Evolutionary conservation across 92 coral and sea anemone genomes (phyloP).

Genomic region (Zoanthus solanderi): DNA sequence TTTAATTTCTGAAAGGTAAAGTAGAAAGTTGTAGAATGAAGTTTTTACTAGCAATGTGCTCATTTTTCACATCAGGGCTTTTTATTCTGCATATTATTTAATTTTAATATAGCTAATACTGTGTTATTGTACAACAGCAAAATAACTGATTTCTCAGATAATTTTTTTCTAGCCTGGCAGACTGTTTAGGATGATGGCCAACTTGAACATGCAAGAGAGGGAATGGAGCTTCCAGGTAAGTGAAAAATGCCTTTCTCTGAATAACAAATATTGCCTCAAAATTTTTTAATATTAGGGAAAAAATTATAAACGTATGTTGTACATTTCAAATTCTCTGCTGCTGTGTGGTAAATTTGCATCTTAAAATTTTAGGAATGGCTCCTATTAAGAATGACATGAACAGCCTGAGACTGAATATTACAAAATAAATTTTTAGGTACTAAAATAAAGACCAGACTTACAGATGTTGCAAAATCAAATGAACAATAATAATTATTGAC

Average conservation of each 20-base stretch:
- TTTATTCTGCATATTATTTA: not conserved
- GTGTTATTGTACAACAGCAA: constrained; percentile 13
- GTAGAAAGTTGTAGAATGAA: constrained; percentile 1
- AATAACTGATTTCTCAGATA: constrained; percentile 1
- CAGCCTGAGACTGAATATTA: too few relatives aligned
- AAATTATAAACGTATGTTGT: constrained; percentile 4
- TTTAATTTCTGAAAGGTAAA: too few relatives aligned
- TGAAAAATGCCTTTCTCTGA: not conserved
- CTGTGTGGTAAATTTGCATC: too few relatives aligned
- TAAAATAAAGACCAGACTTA: too few relatives aligned
- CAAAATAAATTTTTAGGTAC: too few relatives aligned
- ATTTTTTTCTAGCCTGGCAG: constrained; percentile 11
- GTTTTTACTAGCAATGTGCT: not conserved
- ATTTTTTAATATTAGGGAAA: not conserved
- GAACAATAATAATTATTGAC: too few relatives aligned
- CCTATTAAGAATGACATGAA: too few relatives aligned
- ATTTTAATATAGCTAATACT: constrained; percentile 1
- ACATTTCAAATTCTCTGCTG: too few relatives aligned
- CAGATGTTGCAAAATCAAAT: too few relatives aligned
- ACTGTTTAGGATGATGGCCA: constrained; percentile 12
- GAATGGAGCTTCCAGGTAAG: constrained; percentile 19
- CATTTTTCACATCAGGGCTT: not conserved
- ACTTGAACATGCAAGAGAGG: constrained; percentile 11
- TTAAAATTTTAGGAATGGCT: too few relatives aligned
- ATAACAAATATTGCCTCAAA: not conserved